Evolutionary conservation across 1,140 invertebrate genomes (phyloP), one percentile per base, ranked within the genome.

Genomic region (Euura saliciscinereae): DNA sequence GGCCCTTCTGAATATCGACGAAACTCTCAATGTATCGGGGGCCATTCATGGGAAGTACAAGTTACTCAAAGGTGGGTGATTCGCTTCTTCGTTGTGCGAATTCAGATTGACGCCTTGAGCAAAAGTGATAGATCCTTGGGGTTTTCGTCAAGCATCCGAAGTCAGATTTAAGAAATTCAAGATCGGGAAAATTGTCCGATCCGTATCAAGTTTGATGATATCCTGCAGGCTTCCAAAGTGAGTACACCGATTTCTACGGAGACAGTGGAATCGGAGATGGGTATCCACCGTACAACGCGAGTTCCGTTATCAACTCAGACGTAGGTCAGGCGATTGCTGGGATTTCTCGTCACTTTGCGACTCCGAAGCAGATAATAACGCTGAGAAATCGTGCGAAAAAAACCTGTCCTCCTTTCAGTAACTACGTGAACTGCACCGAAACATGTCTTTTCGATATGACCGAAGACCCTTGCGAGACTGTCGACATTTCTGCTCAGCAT

Each of bases 1-100:
- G 6, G 10, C 82, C 3, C 73, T 86, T 2, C 7, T 87, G 0
- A 83, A 87, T 70, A 83, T 87, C 44, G 79, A 85, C 10, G 80
- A 83, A 6, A 43, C 68, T 1, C 3, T 2, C 1, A 68, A 75
- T 5, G 45, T 44, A 2, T 79, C 81, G 11, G 76, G 44, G 0
- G 82, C 79, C 4, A 72, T 87, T 10, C 70, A 80, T 2, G 76
- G 77, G 42, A 51, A 69, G n/a, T 83, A 80, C 28, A 86, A 86
- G 76, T 71, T 84, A 4, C 5, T 86, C 0, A 82, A 77, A 78
- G 80, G 84, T 86, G 28, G 28, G 28, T 28, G 28, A 28, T 28
- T 28, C 28, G 0, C 28, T 28, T 28, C 28, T 28, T 28, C 28
- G n/a, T n/a, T n/a, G n/a, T n/a, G n/a, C n/a, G n/a, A n/a, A n/a